These are phyloP conservation scores for Eledone cirrhosa DNA, from an alignment of 2,888 invertebrate species.

Conservation along the genomic window DNA sequence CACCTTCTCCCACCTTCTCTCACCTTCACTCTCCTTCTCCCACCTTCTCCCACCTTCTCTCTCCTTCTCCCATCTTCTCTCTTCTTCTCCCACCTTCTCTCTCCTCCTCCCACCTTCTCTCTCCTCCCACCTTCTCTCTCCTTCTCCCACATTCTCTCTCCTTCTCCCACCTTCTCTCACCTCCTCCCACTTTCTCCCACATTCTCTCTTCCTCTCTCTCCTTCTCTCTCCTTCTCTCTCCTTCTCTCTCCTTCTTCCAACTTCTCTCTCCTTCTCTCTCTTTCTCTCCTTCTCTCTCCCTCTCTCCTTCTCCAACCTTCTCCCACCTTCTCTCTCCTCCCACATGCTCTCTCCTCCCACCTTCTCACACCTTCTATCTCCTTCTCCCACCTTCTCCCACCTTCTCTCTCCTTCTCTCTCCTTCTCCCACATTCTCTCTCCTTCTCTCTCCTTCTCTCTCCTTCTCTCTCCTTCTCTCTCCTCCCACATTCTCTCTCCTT, in stretches of 20 bases:
- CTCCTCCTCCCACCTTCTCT: background rate
- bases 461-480: background rate
- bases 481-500: background rate
- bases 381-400: background rate
- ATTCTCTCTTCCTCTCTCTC: background rate
- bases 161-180: no score
- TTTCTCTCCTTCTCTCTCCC: background rate
- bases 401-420: no score
- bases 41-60: background rate
- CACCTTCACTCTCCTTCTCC: background rate
- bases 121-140: background rate
- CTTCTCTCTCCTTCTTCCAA: background rate
- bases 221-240: no score
- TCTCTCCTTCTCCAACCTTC: no score
- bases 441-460: no score
- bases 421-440: background rate
- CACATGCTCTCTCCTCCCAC: background rate
- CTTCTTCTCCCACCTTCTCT: background rate
- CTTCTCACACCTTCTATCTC: background rate
- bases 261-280: background rate
- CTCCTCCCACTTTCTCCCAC: no score
- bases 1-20: background rate
- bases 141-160: background rate
- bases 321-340: slow-evolving; percentile 22
- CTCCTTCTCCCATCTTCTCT: background rate